Conservation (phyloP, 2,888 invertebrate genomes). For the Dicroscelio sp. region DNA sequence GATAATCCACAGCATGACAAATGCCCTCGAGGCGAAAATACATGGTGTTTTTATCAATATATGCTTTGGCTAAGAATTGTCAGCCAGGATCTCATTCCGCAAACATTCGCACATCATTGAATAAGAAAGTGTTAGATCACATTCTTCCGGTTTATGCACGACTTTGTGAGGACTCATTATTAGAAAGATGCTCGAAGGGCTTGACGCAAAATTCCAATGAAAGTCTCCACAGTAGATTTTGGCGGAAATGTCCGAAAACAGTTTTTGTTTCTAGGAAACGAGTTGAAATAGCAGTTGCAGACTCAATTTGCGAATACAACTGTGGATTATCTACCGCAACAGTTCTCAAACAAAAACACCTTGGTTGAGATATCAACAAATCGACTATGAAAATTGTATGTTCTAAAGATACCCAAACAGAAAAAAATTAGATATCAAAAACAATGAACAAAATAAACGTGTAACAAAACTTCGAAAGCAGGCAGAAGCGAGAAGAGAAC, state of each 20-base stretch:
- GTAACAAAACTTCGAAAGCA: no score
- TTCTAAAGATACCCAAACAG: no score
- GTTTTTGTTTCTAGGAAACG: neutral
- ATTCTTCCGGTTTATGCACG: constrained; percentile 50
- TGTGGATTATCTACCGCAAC: neutral
- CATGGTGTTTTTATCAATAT: constrained; percentile 73
- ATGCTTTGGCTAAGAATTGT: neutral
- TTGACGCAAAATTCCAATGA: constrained; percentile 66
- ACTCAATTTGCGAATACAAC: constrained; percentile 2
- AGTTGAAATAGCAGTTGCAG: constrained; percentile 12
- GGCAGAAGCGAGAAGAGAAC: no score
- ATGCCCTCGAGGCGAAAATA: constrained; percentile 41
- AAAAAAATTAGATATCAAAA: no score
- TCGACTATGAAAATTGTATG: no score
- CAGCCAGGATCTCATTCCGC: constrained; percentile 35
- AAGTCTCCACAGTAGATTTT: constrained; percentile 44
- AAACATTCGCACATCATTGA: constrained; percentile 4
- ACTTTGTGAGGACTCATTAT: neutral
- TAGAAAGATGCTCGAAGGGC: constrained; percentile 30
- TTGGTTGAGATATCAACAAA: no score
- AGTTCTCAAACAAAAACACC: neutral
- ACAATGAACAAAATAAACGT: no score
- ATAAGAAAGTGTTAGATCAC: neutral
- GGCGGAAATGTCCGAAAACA: constrained; percentile 1
- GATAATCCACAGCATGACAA: no score